A percentile compares a stretch with the other conserved stretches of the same genome.
Conservation (phyloP, 2,888 invertebrate species). For the Scelioninae gen. 2 region DNA sequence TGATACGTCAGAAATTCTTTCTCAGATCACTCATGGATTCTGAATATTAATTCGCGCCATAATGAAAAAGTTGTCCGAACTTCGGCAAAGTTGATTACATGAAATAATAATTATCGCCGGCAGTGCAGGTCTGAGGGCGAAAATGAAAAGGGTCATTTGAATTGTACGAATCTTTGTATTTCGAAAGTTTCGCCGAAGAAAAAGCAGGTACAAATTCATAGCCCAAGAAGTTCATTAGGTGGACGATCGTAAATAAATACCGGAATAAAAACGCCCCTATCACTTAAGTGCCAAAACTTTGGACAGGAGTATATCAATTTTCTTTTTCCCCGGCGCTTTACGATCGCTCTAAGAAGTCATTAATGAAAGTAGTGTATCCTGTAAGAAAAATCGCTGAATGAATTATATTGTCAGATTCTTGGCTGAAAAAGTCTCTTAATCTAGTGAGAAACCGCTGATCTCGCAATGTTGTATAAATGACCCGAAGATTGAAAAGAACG, state of each 20-base stretch:
- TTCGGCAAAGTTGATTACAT: constrained; percentile 3
- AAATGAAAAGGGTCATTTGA: constrained; percentile 35
- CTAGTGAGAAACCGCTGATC: constrained; percentile 57
- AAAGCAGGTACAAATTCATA: constrained; percentile 50
- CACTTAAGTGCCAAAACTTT: constrained; percentile 57
- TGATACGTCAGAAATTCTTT: too few species aligned
- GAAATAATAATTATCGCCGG: constrained; percentile 31
- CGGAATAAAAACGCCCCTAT: constrained; percentile 48
- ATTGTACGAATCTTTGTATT: constrained; percentile 31
- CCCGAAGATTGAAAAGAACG: constrained; percentile 52
- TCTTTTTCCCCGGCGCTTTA: constrained; percentile 54
- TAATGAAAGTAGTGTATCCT: constrained; percentile 56
- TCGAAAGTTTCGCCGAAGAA: constrained; percentile 18
- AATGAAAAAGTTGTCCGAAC: too few species aligned
- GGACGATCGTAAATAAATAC: constrained; percentile 52
- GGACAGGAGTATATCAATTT: constrained; percentile 57
- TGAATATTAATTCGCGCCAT: too few species aligned
- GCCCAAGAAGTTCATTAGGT: constrained; percentile 47
- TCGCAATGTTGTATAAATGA: constrained; percentile 56
- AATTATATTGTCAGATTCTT: constrained; percentile 55
- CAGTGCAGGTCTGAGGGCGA: neutral
- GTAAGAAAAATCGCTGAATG: constrained; percentile 55
- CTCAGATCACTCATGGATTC: too few species aligned
- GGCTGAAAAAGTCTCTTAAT: constrained; percentile 55
- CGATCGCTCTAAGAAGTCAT: constrained; percentile 54